Evolutionary conservation across 2,888 invertebrate genomes (phyloP).

Genomic region (Asteroscopus sphinx): DNA sequence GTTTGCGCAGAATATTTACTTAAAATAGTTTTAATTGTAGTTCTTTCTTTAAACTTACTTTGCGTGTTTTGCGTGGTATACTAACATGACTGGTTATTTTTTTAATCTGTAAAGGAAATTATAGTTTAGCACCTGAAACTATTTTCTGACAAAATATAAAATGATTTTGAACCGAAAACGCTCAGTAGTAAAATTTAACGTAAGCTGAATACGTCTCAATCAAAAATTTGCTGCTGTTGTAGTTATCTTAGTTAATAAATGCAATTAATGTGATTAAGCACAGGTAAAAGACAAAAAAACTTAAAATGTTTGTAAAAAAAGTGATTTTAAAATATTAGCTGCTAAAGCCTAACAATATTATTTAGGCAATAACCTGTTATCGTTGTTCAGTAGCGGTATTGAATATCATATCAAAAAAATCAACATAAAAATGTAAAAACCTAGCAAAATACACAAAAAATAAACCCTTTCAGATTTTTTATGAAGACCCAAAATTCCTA

Average conservation of each 20-base stretch:
- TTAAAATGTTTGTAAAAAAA: slow-evolving; percentile 60
- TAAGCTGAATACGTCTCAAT: slow-evolving; percentile 55
- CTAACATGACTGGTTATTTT: slow-evolving; percentile 22
- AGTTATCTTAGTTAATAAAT: slow-evolving; percentile 75
- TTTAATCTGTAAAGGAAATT: not conserved
- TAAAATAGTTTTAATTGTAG: slow-evolving; percentile 15
- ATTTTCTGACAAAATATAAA: slow-evolving; percentile 4
- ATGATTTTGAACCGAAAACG: slow-evolving; percentile 1
- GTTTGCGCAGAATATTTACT: slow-evolving; percentile 15
- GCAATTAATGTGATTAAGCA: slow-evolving; percentile 75
- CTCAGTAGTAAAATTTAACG: slow-evolving; percentile 45
- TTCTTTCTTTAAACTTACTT: slow-evolving; percentile 7
- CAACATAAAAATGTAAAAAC: slow-evolving; percentile 81
- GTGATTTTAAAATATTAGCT: slow-evolving; percentile 64
- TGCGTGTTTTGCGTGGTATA: slow-evolving; percentile 18
- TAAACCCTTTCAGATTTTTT: slow-evolving; percentile 65
- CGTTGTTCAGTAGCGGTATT: slow-evolving; percentile 69
- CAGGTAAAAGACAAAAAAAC: slow-evolving; percentile 79
- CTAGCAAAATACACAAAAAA: slow-evolving; percentile 81
- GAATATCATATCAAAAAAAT: slow-evolving; percentile 76
- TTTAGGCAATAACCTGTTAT: slow-evolving; percentile 59
- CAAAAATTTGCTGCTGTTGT: slow-evolving; percentile 74
- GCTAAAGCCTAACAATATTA: slow-evolving; percentile 59
- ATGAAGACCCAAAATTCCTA: slow-evolving; percentile 58
- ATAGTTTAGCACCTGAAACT: not conserved